These are phyloP conservation scores for Monoplex corrugatus DNA, from an alignment of 2,888 invertebrate species.

Conservation along the genomic window DNA sequence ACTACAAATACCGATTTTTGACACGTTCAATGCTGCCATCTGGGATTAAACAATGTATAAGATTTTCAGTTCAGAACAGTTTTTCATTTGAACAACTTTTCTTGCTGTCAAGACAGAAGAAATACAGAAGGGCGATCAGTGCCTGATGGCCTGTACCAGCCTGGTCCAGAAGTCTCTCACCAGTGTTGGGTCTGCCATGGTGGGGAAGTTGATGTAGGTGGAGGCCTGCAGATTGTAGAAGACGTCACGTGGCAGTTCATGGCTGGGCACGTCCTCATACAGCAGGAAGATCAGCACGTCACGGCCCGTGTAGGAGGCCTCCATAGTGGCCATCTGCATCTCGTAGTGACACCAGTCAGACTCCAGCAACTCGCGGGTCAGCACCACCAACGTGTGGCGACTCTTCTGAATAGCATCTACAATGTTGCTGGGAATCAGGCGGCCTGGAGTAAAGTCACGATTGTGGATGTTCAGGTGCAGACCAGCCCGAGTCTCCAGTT, in stretches of 20 bases:
- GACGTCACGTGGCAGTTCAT: slow-evolving; percentile 45
- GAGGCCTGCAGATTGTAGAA: slow-evolving; percentile 48
- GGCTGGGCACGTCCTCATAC: slow-evolving; percentile 48
- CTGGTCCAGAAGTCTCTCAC: slow-evolving; percentile 36
- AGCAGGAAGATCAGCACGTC: slow-evolving; percentile 51
- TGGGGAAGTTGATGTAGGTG: slow-evolving; percentile 52
- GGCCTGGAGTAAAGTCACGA: slow-evolving; percentile 46
- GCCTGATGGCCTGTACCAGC: slow-evolving; percentile 33
- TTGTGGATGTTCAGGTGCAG: slow-evolving; percentile 48
- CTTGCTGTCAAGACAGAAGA: too few relatives aligned
- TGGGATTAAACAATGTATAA: too few relatives aligned
- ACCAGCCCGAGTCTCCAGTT: slow-evolving; percentile 38
- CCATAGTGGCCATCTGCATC: slow-evolving; percentile 56
- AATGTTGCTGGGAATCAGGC: slow-evolving; percentile 46
- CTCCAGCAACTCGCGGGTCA: slow-evolving; percentile 38
- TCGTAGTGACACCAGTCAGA: slow-evolving; percentile 49
- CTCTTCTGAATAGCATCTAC: slow-evolving; percentile 49
- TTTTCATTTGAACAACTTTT: too few relatives aligned
- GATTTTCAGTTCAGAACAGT: too few relatives aligned
- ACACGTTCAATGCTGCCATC: too few relatives aligned
- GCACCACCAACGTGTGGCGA: slow-evolving; percentile 48
- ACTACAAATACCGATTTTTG: too few relatives aligned
- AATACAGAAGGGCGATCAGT: too few relatives aligned
- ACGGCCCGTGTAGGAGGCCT: slow-evolving; percentile 46
- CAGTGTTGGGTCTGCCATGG: background rate